A percentile compares a stretch with the other conserved stretches of the same genome.
These are phyloP conservation scores for Syrmaticus mikado DNA, from an alignment of 2,113 vertebrate genomes.

Conservation along the genomic window DNA sequence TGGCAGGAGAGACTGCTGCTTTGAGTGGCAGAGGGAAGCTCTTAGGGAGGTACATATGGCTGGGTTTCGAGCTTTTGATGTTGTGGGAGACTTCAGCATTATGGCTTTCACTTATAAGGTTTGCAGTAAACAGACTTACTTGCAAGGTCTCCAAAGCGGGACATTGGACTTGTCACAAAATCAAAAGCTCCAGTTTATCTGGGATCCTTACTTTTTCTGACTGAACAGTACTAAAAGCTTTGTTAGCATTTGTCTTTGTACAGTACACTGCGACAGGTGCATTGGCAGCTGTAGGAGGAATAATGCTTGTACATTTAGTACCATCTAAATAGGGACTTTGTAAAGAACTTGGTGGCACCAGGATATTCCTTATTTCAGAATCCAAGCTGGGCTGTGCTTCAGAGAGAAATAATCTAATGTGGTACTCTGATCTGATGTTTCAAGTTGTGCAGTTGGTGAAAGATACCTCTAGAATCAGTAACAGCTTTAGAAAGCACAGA, in stretches of 20 bases:
- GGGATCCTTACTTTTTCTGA: background rate
- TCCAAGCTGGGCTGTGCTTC: background rate
- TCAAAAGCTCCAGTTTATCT: background rate
- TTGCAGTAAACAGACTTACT: background rate
- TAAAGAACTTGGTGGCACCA: background rate
- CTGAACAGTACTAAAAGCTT: background rate
- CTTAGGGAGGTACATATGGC: background rate
- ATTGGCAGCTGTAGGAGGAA: background rate
- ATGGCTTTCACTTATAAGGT: background rate
- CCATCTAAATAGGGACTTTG: background rate
- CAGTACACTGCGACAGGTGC: background rate
- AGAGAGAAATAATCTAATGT: background rate
- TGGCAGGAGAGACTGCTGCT: background rate
- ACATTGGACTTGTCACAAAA: background rate
- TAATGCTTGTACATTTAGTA: background rate
- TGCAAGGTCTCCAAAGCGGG: background rate
- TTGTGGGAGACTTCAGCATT: background rate
- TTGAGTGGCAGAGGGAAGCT: background rate
- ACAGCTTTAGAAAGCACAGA: background rate
- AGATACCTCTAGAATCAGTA: background rate
- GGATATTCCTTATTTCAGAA: background rate
- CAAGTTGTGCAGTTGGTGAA: background rate
- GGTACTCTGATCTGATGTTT: background rate
- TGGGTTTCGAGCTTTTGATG: background rate
- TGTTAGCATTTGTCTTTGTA: background rate